phyloP scores from a whole-genome alignment of 2,113 vertebrate genomes.

The Vicugna pacos region DNA sequence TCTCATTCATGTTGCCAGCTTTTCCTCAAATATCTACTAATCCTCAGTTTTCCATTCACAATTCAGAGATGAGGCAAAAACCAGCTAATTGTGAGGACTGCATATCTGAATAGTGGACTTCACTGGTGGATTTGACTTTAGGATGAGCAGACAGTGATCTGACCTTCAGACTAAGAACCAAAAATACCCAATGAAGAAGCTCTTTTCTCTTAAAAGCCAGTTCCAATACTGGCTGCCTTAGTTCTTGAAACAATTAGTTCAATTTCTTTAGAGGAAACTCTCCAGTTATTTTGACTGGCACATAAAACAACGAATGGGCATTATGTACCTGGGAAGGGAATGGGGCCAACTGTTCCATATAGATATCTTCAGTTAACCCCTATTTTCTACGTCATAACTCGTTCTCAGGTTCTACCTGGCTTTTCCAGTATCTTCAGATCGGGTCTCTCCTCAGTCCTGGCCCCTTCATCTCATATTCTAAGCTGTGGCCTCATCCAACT shows the following conservation, averaged over 20 bases:
- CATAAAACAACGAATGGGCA: neutral
- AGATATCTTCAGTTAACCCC: neutral
- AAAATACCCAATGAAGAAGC: neutral
- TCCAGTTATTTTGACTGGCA: neutral
- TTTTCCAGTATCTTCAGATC: neutral
- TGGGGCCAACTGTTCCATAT: neutral
- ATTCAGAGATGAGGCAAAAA: constrained; percentile 6
- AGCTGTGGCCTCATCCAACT: neutral
- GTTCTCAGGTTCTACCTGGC: neutral
- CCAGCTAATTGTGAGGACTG: neutral
- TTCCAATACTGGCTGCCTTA: neutral
- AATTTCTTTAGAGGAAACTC: neutral
- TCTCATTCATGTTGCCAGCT: neutral
- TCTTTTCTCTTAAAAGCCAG: neutral
- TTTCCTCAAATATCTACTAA: constrained; percentile 5
- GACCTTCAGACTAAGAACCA: neutral
- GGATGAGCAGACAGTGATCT: neutral
- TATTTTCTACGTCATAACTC: neutral
- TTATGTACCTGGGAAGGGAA: neutral
- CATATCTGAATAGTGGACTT: neutral
- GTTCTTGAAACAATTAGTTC: neutral
- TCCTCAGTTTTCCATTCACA: constrained; percentile 38
- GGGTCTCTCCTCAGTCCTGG: neutral
- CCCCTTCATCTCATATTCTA: neutral
- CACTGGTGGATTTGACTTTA: neutral